Base-by-base conservation (phyloP, 2,888 invertebrate genomes). In the Epinotia ramella region DNA sequence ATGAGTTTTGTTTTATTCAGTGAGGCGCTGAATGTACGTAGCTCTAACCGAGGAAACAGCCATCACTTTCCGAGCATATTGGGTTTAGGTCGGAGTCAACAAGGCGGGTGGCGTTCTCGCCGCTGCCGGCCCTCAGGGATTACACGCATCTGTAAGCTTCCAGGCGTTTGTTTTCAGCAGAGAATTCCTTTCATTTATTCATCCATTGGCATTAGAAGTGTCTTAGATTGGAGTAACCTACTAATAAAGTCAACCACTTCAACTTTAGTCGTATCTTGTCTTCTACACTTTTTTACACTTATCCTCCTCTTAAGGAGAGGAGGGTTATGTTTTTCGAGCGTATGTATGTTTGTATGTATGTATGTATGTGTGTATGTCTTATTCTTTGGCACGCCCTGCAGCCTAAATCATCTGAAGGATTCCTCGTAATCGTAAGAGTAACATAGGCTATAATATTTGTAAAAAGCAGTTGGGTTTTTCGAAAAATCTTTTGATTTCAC, bases 31-130 rank as follows among this genome's bases (percentile, higher is more conserved):
- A n/a, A 49, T 16, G 4, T 16, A 40, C 9, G 4, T 9, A 2
- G 7, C 40, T 49, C 49, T 6, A 6, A n/a, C 53, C n/a, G 5
- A n/a, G 53, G 53, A 53, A n/a, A n/a, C 53, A n/a, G 13, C 53
- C 3, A 13, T 33, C n/a, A n/a, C 20, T 46, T 20, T 56, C 18
- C 18, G 33, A n/a, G 9, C 18, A 57, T 57, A 40, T 56, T 40
- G 7, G 56, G 64, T 18, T 18, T 46, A 11, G 46, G 20, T 28
- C 18, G 57, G 60, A 69, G 69, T 60, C 69, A 69, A 69, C 57
- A 46, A 69, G 59, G 24, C 69, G 60, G 69, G 69, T 69, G 69
- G 69, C 59, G 60, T 18, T 60, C 60, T 59, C 60, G 6, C 46
- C 66, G 53, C 66, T 24, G 44, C 16, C 16, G 20, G 18, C 24